phyloP scores from a whole-genome alignment of 2,797 vertebrate species.

The Rhodeus uyekii region DNA sequence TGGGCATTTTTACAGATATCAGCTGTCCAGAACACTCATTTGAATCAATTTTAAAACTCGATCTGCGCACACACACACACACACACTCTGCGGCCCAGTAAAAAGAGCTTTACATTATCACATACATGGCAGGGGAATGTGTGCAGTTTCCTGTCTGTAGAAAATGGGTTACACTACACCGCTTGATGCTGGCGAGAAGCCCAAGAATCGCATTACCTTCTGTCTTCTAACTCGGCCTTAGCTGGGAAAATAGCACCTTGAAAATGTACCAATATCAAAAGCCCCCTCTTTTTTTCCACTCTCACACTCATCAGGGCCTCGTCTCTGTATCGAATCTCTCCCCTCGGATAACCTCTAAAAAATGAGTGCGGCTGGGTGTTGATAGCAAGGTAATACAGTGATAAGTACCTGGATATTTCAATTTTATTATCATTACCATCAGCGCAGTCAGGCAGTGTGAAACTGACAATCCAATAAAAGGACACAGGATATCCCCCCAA shows the following conservation, averaged over 20 bases:
- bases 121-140: slow-evolving; percentile 69
- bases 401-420: slow-evolving; percentile 81
- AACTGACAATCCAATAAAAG: slow-evolving; percentile 80
- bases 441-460: slow-evolving; percentile 69
- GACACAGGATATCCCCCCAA: slow-evolving; percentile 70
- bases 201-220: slow-evolving; percentile 72
- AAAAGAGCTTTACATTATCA: slow-evolving; percentile 79
- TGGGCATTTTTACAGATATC: slow-evolving; percentile 75
- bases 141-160: slow-evolving; percentile 61
- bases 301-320: slow-evolving; percentile 41
- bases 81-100: slow-evolving; percentile 62
- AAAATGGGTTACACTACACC: slow-evolving; percentile 71
- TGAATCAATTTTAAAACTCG: slow-evolving; percentile 79
- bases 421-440: slow-evolving; percentile 81
- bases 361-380: slow-evolving; percentile 73
- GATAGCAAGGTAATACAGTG: slow-evolving; percentile 78
- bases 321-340: slow-evolving; percentile 60
- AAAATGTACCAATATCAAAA: slow-evolving; percentile 63
- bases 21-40: slow-evolving; percentile 78
- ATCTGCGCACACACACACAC: slow-evolving; percentile 66
- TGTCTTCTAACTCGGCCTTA: slow-evolving; percentile 52
- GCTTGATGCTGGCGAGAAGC: slow-evolving; percentile 70
- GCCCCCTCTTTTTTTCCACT: slow-evolving; percentile 40
- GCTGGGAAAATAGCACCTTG: slow-evolving; percentile 66
- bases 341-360: slow-evolving; percentile 66